Conservation (phyloP, 2,797 vertebrate species). For the Dendrocincla fuliginosa region DNA sequence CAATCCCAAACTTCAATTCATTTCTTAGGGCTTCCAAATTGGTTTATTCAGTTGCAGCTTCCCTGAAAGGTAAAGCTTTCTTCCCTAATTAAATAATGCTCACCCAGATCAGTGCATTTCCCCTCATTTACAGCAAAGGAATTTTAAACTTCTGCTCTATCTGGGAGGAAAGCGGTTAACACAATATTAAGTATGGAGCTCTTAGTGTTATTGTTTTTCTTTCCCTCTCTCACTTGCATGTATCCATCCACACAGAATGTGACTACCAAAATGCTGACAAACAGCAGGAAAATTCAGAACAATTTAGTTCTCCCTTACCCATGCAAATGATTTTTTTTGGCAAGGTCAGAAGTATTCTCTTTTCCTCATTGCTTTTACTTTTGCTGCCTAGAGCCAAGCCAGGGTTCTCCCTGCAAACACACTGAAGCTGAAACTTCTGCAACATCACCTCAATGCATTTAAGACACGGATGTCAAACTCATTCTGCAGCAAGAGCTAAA, state of each 20-base stretch:
- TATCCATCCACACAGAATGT: neutral
- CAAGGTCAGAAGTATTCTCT: neutral
- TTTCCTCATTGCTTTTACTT: neutral
- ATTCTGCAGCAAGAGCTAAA: neutral
- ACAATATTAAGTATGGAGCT: neutral
- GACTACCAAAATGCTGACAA: neutral
- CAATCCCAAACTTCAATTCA: neutral
- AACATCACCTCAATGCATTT: neutral
- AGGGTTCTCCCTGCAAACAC: neutral
- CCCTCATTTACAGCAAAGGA: neutral
- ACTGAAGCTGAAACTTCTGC: neutral
- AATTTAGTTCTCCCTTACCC: constrained; percentile 14
- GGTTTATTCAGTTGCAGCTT: neutral
- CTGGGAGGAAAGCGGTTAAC: neutral
- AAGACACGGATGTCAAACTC: neutral
- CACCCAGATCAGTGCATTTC: neutral
- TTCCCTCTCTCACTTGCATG: neutral
- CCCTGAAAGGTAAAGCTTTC: neutral
- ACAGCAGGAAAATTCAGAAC: neutral
- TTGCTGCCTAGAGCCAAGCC: neutral
- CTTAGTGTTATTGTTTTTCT: neutral
- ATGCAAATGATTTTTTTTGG: neutral
- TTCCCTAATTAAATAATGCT: neutral
- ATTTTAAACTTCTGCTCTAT: neutral
- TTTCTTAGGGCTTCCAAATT: neutral